phyloP scores from a whole-genome alignment of 2,797 vertebrate genomes.

The Enoplosus armatus region DNA sequence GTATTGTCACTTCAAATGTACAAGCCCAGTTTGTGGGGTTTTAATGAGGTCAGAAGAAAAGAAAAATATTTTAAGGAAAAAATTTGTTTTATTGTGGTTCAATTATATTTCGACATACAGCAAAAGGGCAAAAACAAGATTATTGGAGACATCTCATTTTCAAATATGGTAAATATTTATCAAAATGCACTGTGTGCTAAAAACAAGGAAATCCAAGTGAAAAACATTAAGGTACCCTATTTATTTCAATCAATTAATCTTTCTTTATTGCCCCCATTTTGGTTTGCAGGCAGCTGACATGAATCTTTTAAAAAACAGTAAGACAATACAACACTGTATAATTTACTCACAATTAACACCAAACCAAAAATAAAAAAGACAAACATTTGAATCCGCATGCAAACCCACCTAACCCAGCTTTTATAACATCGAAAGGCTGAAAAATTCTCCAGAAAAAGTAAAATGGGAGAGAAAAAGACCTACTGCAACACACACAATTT shows the following conservation, averaged over 20 bases:
- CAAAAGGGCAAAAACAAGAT: too few species aligned
- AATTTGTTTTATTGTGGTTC: neutral
- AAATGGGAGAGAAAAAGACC: neutral
- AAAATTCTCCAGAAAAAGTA: neutral
- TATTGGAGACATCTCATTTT: neutral
- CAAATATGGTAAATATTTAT: neutral
- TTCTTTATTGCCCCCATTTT: neutral
- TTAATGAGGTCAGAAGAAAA: neutral
- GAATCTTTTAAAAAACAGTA: neutral
- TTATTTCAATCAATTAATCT: neutral
- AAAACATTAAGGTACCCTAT: neutral
- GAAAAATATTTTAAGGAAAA: neutral
- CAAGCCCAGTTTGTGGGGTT: neutral
- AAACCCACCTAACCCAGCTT: neutral
- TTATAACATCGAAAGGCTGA: neutral
- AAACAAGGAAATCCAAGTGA: neutral
- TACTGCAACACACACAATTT: neutral
- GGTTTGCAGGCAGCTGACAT: neutral
- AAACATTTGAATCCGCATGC: neutral
- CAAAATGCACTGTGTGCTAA: neutral
- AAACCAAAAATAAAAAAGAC: neutral
- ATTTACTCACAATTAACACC: neutral
- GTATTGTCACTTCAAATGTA: neutral
- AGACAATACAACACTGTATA: neutral
- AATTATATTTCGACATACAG: too few species aligned